Base-by-base conservation (phyloP, 2,888 invertebrate species). In the Anorthoa munda region DNA sequence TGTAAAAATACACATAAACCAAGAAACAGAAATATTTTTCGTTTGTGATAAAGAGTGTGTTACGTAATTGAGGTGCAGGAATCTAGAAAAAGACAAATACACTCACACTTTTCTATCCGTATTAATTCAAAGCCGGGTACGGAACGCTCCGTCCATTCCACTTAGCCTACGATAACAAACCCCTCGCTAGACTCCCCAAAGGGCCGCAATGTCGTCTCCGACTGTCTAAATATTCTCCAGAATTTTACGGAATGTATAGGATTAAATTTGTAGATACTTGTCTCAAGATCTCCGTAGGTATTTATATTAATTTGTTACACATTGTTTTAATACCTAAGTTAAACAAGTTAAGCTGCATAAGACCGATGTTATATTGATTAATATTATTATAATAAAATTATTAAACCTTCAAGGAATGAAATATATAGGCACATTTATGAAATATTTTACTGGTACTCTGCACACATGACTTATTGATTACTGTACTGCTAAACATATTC, bases 211-310 rank as follows among this genome's bases (percentile, higher is more conserved):
- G 80, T 83, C 79, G 80, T 71, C 79, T 82, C 72, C 76, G 73
- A 72, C 81, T 81, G 75, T 83, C 80, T 79, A 85, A 88, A 85
- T 85, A 87, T 87, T 83, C 77, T 58, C 72, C 72, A 66, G 68
- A 75, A 78, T 82, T 83, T 71, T 73, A 78, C 67, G 77, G 82
- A 84, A 71, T 77, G 72, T 83, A 68, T 77, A 72, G 67, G 55
- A 82, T 82, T 71, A 72, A 72, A 80, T 80, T 81, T 53, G 53
- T 72, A 66, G 72, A 45, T 65, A 56, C 59, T 66, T 45, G 26
- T 51, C 56, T 53, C 18, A 9, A 59, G 56, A 60, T 60, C 26
- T 39, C 7, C 2, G 45, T 31, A n/a, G 50, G 39, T 64, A 26
- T 80, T 72, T 46, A 17, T 64, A 59, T 64, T 26, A 46, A 77